phyloP scores from a whole-genome alignment of 2,888 invertebrate species.

The Alloplasta piceator region DNA sequence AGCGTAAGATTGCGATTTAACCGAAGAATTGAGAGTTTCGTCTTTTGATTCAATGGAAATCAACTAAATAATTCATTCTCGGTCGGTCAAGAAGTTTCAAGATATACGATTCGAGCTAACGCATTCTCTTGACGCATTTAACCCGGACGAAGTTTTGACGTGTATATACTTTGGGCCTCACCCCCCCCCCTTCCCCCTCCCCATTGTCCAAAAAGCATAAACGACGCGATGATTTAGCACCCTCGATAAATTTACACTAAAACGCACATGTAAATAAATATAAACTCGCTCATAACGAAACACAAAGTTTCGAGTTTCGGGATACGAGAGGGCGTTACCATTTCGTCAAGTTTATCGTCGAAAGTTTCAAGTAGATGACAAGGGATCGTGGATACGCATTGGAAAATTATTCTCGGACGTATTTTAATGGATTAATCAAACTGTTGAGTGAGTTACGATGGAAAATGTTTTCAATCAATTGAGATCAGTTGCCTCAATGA shows the following conservation, averaged over 20 bases:
- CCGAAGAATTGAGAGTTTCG: too few relatives aligned
- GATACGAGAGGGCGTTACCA: slow-evolving; percentile 45
- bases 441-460: slow-evolving; percentile 13
- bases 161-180: slow-evolving; percentile 7
- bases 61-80: slow-evolving; percentile 40
- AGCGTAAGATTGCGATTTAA: too few relatives aligned
- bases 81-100: slow-evolving; percentile 37
- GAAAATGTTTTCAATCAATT: slow-evolving; percentile 7
- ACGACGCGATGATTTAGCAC: slow-evolving; percentile 61
- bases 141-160: slow-evolving; percentile 45
- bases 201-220: slow-evolving; percentile 36
- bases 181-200: background rate
- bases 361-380: background rate
- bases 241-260: slow-evolving; percentile 20
- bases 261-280: slow-evolving; percentile 19
- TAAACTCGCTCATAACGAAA: background rate
- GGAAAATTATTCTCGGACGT: slow-evolving; percentile 32
- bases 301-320: slow-evolving; percentile 16
- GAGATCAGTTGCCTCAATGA: background rate
- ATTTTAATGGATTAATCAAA: slow-evolving; percentile 43
- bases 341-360: slow-evolving; percentile 41
- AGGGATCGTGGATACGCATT: background rate
- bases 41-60: background rate
- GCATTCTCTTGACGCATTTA: background rate
- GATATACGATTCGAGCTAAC: slow-evolving; percentile 33